Base-by-base conservation (phyloP, 1,140 invertebrate species). In the Trichonephila clavata region DNA sequence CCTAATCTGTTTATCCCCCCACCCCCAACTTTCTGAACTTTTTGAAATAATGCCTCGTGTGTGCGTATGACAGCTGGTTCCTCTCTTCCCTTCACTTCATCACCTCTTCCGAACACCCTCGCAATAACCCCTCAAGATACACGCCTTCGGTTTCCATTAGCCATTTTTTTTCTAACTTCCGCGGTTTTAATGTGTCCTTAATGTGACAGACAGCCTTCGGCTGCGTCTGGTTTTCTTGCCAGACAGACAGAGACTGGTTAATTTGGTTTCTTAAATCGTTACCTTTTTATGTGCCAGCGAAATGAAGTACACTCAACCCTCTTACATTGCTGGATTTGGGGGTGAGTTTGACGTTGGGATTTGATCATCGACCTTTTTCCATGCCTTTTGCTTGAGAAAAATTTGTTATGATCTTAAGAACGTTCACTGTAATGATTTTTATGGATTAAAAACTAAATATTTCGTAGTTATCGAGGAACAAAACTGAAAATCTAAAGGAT, bases 191-290 rank as follows among this genome's bases (percentile, higher is more conserved):
- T 32, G 68, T 77, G 13, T 57, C 24, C 81, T 59, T 59, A 59
- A 83, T 83, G 50, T 57, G 81, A 18, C 43, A 50, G 81, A 83
- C 81, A 59, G 81, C 81, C 50, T 83, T 57, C 43, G 24, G 50
- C 3, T 59, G 81, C 27, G 68, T 50, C 39, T 83, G 81, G 20
- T 20, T 59, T 83, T 16, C 24, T 4, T 77, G 32, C 24, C 18
- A 68, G 68, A 18, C 27, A 77, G 68, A 16, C 68, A 32, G 8
- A 27, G 60, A 61, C 60, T 61, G 16, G 16, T 61, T 61, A 61
- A 61, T 61, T 20, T 61, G 60, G 60, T 61, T 18, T 61, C 20
- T 21, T 20, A 18, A 61, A 20, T 61, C 60, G 60, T 61, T 61
- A 21, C 5, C 60, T 61, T 61, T 21, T 20, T 14, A 61, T 61